Evolutionary conservation across 2,797 vertebrate genomes (phyloP), one percentile per base, ranked within the genome.

Genomic region (Phyllotis vaccarum): DNA sequence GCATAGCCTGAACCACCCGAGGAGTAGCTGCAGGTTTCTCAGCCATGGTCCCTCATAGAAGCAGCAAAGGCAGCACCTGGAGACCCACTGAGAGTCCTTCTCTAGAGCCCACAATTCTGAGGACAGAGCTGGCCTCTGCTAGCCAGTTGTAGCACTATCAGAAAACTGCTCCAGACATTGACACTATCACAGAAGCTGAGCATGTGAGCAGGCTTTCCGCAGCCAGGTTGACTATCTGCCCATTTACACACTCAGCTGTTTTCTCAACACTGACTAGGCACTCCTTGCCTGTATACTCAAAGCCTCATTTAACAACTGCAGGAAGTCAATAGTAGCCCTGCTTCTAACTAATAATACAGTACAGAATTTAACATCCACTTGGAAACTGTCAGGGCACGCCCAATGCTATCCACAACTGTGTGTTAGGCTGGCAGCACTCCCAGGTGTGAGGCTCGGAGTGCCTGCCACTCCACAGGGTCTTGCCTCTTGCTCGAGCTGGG

Each of bases 381-480:
- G 16, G 68, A 52, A 72, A 58, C 80, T 1, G 1, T 27, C 22
- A 52, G 13, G 70, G 52, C 3, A 24, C 14, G 49, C 34, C 46
- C 11, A 10, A 3, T 19, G 9, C 43, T 11, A 60, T 22, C 46
- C 86, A 66, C 12, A 7, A 5, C 10, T 82, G 11, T n/a, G 34
- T 40, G 27, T 13, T 22, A n/a, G 27, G 37, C 31, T 0, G 1
- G 11, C 0, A 21, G 72, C 6, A 12, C 29, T 74, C 27, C 46
- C 56, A 0, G 6, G 52, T 34, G 0, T 24, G 43, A 1, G 3
- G 1, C 12, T 24, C 52, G 46, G 0, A 37, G 27, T 21, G 72
- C 49, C 40, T 8, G n/a, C 22, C 0, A 0, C 46, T 24, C 16
- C 54, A 13, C 24, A n/a, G 19, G 82, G 54, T 22, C 46, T 72